A percentile compares a stretch with the other conserved stretches of the same genome.
Evolutionary conservation across 2,888 invertebrate species (phyloP).

Genomic region (Entomobrya multifasciata): DNA sequence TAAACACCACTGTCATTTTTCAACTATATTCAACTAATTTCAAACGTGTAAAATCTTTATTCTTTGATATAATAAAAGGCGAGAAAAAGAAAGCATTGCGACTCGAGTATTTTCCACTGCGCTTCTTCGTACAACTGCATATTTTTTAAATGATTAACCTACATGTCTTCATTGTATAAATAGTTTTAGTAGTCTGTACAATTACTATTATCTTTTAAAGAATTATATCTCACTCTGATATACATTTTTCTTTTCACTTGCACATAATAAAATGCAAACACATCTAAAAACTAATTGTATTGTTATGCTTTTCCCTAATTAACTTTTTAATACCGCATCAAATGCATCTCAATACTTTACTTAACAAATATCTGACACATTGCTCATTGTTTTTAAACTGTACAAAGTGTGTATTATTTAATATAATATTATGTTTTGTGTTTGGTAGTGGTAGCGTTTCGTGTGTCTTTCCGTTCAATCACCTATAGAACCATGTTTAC

Average conservation of each 20-base stretch:
- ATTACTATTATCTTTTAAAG: background rate
- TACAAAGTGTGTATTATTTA: no score
- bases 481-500: no score
- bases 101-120: conserved; percentile 59
- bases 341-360: no score
- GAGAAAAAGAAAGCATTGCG: conserved; percentile 57
- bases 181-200: background rate
- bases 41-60: background rate
- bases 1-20: background rate
- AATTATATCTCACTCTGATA: background rate
- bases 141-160: conserved; percentile 3
- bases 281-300: no score
- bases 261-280: background rate
- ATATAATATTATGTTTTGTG: no score
- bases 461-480: no score
- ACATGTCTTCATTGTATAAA: background rate
- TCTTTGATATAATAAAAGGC: conserved; percentile 18
- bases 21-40: no score
- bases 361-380: no score
- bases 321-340: no score
- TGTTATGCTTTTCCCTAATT: no score
- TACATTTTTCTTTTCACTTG: background rate
- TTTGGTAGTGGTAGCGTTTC: no score
- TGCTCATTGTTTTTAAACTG: no score
- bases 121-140: conserved; percentile 19